phyloP scores from a whole-genome alignment of 2,797 vertebrate species.

The Dipus sagitta region DNA sequence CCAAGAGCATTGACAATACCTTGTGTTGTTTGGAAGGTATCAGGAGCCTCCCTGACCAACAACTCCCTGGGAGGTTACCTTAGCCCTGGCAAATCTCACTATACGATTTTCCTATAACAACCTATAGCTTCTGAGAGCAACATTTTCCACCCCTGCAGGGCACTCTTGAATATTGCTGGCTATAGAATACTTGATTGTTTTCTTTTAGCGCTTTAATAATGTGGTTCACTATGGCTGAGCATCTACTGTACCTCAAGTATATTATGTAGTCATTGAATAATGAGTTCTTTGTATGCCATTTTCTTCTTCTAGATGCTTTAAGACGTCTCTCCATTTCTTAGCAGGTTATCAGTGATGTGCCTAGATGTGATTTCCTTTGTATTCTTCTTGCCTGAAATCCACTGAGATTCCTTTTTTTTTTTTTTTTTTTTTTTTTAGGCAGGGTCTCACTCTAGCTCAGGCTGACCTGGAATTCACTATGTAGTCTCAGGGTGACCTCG shows the following conservation, averaged over 20 bases:
- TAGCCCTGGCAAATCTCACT: too few relatives aligned
- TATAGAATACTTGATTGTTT: background rate
- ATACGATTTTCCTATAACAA: too few relatives aligned
- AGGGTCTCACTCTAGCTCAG: too few relatives aligned
- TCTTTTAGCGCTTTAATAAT: background rate
- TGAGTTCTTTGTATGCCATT: background rate
- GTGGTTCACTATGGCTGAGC: background rate
- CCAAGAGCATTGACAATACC: too few relatives aligned
- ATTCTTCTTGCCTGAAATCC: background rate
- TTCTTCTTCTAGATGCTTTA: conserved; percentile 38
- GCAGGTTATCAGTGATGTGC: background rate
- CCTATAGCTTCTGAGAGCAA: too few relatives aligned
- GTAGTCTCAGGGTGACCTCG: too few relatives aligned
- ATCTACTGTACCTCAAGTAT: background rate
- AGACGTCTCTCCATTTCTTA: conserved; percentile 6
- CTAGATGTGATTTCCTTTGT: background rate
- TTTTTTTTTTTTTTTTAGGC: too few relatives aligned
- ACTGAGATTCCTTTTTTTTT: background rate
- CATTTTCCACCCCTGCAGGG: too few relatives aligned
- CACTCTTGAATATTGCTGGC: conserved; percentile 8
- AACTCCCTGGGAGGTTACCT: too few relatives aligned
- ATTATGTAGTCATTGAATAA: conserved; percentile 22
- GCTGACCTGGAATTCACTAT: too few relatives aligned
- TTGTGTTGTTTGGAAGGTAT: too few relatives aligned
- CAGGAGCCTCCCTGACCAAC: too few relatives aligned